Conservation (phyloP, 2,113 vertebrate genomes). For the Actinemys pallida region DNA sequence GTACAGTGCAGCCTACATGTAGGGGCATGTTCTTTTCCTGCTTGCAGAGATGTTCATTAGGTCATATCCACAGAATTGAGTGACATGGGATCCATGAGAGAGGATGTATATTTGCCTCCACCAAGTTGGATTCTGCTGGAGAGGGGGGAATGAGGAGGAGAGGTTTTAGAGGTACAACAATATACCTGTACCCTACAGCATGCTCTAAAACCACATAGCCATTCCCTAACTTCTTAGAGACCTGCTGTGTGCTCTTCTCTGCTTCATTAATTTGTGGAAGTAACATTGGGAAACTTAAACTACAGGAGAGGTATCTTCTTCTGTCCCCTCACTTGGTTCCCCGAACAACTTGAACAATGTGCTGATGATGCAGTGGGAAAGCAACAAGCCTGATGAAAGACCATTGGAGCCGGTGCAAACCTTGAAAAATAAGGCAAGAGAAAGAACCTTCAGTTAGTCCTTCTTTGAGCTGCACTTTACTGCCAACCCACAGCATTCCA, state of each 20-base stretch:
- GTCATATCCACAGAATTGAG: neutral
- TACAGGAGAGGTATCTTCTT: neutral
- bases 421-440: neutral
- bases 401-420: neutral
- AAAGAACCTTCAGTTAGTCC: neutral
- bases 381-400: neutral
- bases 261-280: neutral
- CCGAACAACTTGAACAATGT: neutral
- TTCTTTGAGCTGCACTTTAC: neutral
- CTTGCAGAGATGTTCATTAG: neutral
- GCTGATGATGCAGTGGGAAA: neutral
- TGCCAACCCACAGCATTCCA: neutral
- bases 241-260: neutral
- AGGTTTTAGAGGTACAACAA: neutral
- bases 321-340: neutral
- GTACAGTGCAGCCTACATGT: neutral
- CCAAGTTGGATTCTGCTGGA: neutral
- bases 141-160: neutral
- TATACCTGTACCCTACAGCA: neutral
- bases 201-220: neutral
- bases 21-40: slow-evolving; percentile 46
- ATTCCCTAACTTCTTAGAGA: neutral
- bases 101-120: neutral
- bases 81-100: neutral
- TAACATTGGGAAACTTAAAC: neutral